A percentile compares a stretch with the other conserved stretches of the same genome.
Evolutionary conservation across 2,888 invertebrate species (phyloP).

Genomic region (Sepiola atlantica): DNA sequence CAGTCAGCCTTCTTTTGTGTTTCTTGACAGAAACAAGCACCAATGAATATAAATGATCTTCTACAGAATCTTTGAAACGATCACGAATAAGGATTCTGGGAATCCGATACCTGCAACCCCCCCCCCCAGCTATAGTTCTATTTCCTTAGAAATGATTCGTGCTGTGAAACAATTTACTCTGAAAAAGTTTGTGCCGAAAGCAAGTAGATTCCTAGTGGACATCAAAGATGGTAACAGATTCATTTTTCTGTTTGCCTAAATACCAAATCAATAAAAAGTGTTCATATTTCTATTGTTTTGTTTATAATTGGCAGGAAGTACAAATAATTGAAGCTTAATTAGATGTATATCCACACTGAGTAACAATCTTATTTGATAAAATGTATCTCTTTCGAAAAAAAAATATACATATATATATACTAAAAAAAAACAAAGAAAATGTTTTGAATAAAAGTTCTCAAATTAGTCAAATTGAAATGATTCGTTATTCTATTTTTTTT

Average conservation of each 20-base stretch:
- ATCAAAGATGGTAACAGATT: not conserved
- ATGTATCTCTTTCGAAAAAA: no score
- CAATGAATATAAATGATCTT: conserved; percentile 12
- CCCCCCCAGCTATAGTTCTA: not conserved
- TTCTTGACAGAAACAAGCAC: not conserved
- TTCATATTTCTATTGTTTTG: not conserved
- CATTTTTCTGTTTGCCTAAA: not conserved
- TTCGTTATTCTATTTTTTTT: not conserved
- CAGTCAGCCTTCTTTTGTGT: not conserved
- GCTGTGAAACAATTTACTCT: not conserved
- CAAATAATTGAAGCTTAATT: not conserved
- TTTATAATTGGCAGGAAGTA: not conserved
- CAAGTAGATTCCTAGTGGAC: not conserved
- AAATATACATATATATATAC: not conserved
- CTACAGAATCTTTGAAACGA: not conserved
- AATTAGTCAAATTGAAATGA: not conserved
- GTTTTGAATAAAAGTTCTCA: not conserved
- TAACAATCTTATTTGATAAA: not conserved
- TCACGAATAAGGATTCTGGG: not conserved
- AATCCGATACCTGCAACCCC: not conserved
- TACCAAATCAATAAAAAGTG: not conserved
- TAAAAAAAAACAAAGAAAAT: not conserved
- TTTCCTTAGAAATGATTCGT: not conserved
- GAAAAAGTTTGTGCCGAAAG: not conserved
- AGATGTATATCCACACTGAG: not conserved